Conservation (phyloP, 2,888 invertebrate genomes). For the Andrena hattorfiana region DNA sequence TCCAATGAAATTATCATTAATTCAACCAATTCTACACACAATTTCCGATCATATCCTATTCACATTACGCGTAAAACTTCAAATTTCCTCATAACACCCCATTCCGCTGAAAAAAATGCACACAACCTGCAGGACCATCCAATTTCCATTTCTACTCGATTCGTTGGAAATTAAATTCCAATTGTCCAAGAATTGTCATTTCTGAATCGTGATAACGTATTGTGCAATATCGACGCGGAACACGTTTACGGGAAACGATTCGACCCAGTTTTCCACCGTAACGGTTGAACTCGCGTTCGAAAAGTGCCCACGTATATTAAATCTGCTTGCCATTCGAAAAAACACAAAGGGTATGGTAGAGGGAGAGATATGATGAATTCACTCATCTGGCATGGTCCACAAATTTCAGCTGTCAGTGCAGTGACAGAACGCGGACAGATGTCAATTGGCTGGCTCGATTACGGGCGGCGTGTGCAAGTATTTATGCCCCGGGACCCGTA, state of each 20-base stretch:
- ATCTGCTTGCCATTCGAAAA: neutral
- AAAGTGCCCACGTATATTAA: conserved; percentile 21
- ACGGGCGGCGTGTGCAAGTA: conserved; percentile 32
- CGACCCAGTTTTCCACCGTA: conserved; percentile 21
- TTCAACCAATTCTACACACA: no score
- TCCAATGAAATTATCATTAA: no score
- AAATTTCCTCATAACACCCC: neutral
- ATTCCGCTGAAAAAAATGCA: neutral
- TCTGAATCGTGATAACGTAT: conserved; percentile 6
- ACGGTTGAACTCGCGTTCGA: neutral
- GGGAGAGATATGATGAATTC: neutral
- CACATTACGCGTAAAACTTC: no score
- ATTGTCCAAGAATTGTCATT: conserved; percentile 7
- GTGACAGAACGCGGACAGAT: conserved; percentile 39
- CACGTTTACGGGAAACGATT: conserved; percentile 13
- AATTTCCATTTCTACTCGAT: conserved; percentile 4
- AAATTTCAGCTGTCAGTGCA: conserved; percentile 24
- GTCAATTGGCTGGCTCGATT: conserved; percentile 63
- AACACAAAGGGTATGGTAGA: neutral
- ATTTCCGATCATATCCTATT: no score
- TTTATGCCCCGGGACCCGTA: conserved; percentile 32
- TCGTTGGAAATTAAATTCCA: conserved; percentile 14
- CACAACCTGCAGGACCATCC: neutral
- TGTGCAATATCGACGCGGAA: conserved; percentile 26
- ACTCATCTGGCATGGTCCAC: neutral